Base-by-base conservation (phyloP, 2,888 invertebrate species). In the Lasius fuliginosus region DNA sequence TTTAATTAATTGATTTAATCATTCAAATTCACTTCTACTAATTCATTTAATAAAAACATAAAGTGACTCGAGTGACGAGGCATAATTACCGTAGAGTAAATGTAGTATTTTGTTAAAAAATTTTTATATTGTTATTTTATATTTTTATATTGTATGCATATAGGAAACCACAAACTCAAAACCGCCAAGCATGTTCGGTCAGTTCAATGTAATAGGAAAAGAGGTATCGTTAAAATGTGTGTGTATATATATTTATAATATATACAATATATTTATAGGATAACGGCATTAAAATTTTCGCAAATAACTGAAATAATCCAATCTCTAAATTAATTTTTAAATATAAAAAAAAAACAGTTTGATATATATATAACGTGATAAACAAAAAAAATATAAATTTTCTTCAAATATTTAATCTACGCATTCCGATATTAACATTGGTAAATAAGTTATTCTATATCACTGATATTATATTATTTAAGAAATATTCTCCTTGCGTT, bases 1-100 rank as follows among this genome's bases (percentile, higher is more conserved):
- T 77, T 67, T 67, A 67, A 67, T n/a, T 67, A 56, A 40, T 67
- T 67, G 27, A 77, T 64, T 65, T 30, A 77, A 53, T 67, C 15
- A 27, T n/a, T 18, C 27, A 12, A 56, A 67, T 56, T 27, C 15
- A 67, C 9, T 67, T 67, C 30, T 15, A 67, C 15, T 40, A 67
- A 75, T 58, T 27, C 27, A 0, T 46, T 46, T 15, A 23, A 62
- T 62, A 75, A 64, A 75, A 62, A 3, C 23, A 15, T 42, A 11
- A 2, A 74, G 15, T 30, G 11, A n/a, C 4, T 74, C 6, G 30
- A 56, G 56, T 23, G n/a, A n/a, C n/a, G 18, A 36, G 8, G 6
- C 18, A 33, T 30, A 30, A 62, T 62, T 62, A 62, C 6, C 8
- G 30, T 62, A 30, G 9, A 62, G 18, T 62, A 18, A 33, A 36